Evolutionary conservation across 2,888 invertebrate genomes (phyloP), one percentile per base, ranked within the genome.

Genomic region (Noctuana brunneofusca): DNA sequence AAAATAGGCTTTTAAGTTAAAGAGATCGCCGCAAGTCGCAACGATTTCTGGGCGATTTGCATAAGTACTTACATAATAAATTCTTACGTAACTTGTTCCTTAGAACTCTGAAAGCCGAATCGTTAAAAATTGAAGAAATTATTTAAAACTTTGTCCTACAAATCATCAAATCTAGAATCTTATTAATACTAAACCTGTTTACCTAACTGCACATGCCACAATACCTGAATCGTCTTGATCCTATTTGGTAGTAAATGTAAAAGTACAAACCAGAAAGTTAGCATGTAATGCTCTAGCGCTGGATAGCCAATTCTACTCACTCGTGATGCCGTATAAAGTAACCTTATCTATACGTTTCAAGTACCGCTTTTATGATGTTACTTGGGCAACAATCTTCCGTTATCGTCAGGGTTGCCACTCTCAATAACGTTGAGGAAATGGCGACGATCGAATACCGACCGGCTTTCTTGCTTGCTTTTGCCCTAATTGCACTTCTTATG

Each of bases 391-490:
- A 48, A 24, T 48, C 48, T 54, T 43, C 56, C 56, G 56, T 58
- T 52, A 58, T 52, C 50, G 58, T 9, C 16, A 58, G 58, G 58
- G 58, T 41, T 58, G 58, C 41, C 50, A 58, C 50, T 58, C 41
- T 41, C 52, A 12, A 18, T 30, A 16, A 18, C n/a, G 14, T 24
- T 14, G 41, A 30, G 58, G n/a, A 43, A 50, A 58, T 41, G 35
- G 30, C 49, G 3, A n/a, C 56, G 11, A 58, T 38, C 48, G 20
- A n/a, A 38, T 27, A 35, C 38, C 12, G 32, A 48, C 20, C n/a
- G 24, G 24, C 5, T 48, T 18, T 52, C 52, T 11, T 32, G 18
- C 54, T 14, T 54, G 20, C 30, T 32, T 14, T 8, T 14, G 54
- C 16, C 24, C 14, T 46, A 46, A 50, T 50, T 38, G 24, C 58